Evolutionary conservation across 2,113 vertebrate species (phyloP), one percentile per base, ranked within the genome.

Genomic region (Delphinus delphis): DNA sequence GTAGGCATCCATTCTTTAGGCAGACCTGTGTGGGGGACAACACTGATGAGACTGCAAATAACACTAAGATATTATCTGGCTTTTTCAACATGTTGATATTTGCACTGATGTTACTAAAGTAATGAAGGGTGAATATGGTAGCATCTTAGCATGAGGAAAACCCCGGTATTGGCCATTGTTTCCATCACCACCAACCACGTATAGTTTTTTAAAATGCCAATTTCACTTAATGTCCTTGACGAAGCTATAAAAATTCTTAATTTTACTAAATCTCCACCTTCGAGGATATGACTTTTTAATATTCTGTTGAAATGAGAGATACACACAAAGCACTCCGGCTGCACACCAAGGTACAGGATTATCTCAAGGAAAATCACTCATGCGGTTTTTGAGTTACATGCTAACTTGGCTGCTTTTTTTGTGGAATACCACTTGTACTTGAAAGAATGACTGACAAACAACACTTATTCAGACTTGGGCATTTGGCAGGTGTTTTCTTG

Each of bases 181-280:
- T 14, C 79, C 4, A 3, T 44, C 36, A 2, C 28, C 5, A 1
- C 58, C 41, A 0, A 3, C 18, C 18, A 55, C 14, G 0, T 9
- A 63, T 7, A 20, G 15, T 47, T 44, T 21, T 36, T 21, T 0
- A 13, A 10, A 58, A 20, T 38, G 10, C 55, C 36, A 14, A 26
- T 65, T 65, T 88, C 62, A 33, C 47, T 3, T 65, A 68, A 41
- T 41, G n/a, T 80, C 62, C 62, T 80, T 31, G 25, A 28, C 1
- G 18, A 80, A 31, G 44, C 62, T 68, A 23, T 55, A 31, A 67
- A 63, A 28, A 17, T 15, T 12, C 26, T 8, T 58, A 18, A 9
- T 60, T 83, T 70, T 33, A 53, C 60, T 47, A 25, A 31, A 8
- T 26, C 18, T 33, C 17, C 0, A 1, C 36, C n/a, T 62, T 79